Percentiles rank a stretch among this genome's conserved stretches.
phyloP scores from a whole-genome alignment of 2,797 vertebrate species.

The Peromyscus eremicus region DNA sequence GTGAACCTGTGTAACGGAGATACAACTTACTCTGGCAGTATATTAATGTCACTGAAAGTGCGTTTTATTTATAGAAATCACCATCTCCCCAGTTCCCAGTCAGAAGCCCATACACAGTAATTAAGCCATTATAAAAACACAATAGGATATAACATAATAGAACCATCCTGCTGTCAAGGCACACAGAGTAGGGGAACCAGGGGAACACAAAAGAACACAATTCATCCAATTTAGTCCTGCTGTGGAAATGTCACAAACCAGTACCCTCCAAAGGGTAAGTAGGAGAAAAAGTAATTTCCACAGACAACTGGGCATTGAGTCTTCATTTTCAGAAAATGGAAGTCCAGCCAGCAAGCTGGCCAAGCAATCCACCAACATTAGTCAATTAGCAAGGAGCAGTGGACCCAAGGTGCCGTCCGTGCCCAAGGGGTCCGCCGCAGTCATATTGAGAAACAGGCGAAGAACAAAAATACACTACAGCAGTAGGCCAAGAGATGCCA shows the following conservation, averaged over 20 bases:
- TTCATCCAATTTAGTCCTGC: constrained; percentile 68
- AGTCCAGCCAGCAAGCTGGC: constrained; percentile 51
- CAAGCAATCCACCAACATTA: constrained; percentile 6
- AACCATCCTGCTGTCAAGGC: constrained; percentile 72
- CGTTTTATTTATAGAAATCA: constrained; percentile 74
- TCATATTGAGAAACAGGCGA: neutral
- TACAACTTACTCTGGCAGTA: constrained; percentile 62
- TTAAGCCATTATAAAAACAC: constrained; percentile 80
- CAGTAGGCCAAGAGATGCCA: neutral
- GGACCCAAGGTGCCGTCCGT: neutral
- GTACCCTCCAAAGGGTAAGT: constrained; percentile 31
- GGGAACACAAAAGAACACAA: constrained; percentile 61
- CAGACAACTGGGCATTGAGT: constrained; percentile 50
- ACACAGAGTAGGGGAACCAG: constrained; percentile 58
- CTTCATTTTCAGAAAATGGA: constrained; percentile 57
- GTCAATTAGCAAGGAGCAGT: neutral
- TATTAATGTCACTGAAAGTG: constrained; percentile 59
- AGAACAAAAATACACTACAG: neutral
- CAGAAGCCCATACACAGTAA: constrained; percentile 74
- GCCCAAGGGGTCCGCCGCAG: neutral
- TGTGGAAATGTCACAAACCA: constrained; percentile 62
- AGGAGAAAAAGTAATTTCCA: constrained; percentile 34
- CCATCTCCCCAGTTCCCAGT: constrained; percentile 66
- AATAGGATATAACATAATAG: constrained; percentile 77
- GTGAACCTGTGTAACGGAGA: constrained; percentile 55